phyloP scores from a whole-genome alignment of 2,113 vertebrate species.

The Philantomba maxwellii region DNA sequence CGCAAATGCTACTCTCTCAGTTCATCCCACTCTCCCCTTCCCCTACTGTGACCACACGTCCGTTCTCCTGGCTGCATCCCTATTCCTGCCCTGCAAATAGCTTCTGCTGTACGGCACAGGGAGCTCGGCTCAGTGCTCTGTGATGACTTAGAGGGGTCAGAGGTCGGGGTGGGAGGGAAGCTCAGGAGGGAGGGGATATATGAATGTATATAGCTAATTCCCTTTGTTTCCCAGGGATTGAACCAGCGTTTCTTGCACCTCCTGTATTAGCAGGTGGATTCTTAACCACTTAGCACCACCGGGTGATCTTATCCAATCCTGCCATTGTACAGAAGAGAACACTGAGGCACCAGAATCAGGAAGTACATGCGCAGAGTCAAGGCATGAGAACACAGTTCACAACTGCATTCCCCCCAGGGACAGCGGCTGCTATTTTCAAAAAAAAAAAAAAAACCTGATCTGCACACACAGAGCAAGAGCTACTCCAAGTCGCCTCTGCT shows the following conservation, averaged over 20 bases:
- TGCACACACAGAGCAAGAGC: not conserved
- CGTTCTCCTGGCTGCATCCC: not conserved
- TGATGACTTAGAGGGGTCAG: not conserved
- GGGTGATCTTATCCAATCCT: not conserved
- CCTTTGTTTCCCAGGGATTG: not conserved
- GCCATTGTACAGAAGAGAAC: not conserved
- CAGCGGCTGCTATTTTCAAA: not conserved
- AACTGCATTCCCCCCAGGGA: not conserved
- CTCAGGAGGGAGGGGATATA: not conserved
- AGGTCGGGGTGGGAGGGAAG: not conserved
- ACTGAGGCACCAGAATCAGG: not conserved
- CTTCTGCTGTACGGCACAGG: not conserved
- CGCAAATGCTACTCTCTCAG: not conserved
- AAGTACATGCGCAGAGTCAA: not conserved
- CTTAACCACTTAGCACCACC: not conserved
- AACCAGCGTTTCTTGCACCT: rapidly evolving
- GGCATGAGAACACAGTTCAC: not conserved
- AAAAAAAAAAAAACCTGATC: not conserved
- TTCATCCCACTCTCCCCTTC: not conserved
- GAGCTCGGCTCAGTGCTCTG: not conserved
- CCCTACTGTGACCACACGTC: not conserved
- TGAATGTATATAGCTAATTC: not conserved
- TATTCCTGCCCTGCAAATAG: not conserved
- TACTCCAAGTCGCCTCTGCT: too few relatives aligned
- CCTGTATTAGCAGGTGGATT: not conserved